phyloP scores from a whole-genome alignment of 1,140 invertebrate genomes.

The Platorchestia sp. region DNA sequence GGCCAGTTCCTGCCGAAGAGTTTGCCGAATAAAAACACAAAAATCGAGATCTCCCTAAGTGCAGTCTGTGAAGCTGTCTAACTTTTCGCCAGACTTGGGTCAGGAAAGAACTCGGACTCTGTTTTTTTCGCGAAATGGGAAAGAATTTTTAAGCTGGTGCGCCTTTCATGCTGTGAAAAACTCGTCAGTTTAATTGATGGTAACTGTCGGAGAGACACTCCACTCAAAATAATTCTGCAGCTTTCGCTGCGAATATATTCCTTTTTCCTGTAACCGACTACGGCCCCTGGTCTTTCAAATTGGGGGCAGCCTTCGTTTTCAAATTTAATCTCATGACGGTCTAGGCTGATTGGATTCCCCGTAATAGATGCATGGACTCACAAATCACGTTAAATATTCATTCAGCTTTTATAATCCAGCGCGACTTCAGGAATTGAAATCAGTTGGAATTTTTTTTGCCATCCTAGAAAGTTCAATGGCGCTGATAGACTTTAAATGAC shows the following conservation, averaged over 20 bases:
- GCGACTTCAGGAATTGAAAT: not conserved
- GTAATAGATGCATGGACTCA: not conserved
- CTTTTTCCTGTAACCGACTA: not conserved
- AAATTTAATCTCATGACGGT: not conserved
- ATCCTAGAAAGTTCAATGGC: no score
- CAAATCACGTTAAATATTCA: not conserved
- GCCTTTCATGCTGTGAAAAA: not conserved
- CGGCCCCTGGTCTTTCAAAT: not conserved
- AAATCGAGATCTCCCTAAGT: not conserved
- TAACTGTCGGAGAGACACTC: slow-evolving; percentile 4
- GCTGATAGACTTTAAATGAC: no score
- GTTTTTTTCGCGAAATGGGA: not conserved
- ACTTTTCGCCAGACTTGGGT: not conserved
- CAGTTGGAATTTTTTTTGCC: not conserved
- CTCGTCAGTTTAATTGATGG: slow-evolving; percentile 35
- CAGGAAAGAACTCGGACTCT: not conserved
- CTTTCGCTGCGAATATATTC: not conserved
- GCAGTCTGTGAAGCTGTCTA: not conserved
- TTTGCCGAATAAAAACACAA: not conserved
- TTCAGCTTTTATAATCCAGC: not conserved
- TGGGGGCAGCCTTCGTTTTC: not conserved
- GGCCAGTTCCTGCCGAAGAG: not conserved
- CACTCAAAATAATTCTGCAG: not conserved
- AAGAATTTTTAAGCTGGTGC: not conserved
- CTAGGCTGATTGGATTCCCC: not conserved